A percentile compares a stretch with the other conserved stretches of the same genome.
Evolutionary conservation across 2,888 invertebrate species (phyloP).

Genomic region (Agrochola circellaris): DNA sequence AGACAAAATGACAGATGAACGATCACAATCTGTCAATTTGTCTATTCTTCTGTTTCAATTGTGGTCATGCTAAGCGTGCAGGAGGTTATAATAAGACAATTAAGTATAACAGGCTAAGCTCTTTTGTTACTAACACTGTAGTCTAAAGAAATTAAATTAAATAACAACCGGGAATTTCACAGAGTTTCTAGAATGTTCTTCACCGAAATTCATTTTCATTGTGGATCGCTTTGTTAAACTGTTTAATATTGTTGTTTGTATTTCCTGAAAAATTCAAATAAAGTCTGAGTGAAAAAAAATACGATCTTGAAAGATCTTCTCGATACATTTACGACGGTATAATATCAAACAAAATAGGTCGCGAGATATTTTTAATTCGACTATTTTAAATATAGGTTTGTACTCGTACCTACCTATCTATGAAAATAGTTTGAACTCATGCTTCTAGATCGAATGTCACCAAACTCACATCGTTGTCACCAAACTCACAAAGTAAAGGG

Average conservation of each 20-base stretch:
- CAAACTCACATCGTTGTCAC: not conserved
- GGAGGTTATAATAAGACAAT: not conserved
- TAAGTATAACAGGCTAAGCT: not conserved
- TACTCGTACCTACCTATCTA: not conserved
- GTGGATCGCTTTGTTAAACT: not conserved
- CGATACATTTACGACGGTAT: not conserved
- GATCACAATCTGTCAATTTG: no score
- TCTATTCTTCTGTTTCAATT: no score
- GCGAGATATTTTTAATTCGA: slow-evolving; percentile 36
- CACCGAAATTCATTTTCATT: not conserved
- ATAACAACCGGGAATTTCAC: not conserved
- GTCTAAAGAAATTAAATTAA: not conserved
- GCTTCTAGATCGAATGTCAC: not conserved
- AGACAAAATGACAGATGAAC: no score
- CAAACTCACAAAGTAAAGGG: not conserved
- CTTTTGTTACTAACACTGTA: not conserved
- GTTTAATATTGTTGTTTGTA: not conserved
- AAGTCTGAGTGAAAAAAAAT: not conserved
- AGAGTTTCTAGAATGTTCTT: not conserved
- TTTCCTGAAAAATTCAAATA: not conserved
- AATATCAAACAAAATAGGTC: slow-evolving; percentile 16
- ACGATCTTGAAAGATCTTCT: not conserved
- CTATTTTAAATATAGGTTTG: not conserved
- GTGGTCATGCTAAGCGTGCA: no score
- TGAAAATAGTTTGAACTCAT: not conserved